Percentiles rank a stretch among this genome's conserved stretches.
Conservation (phyloP, 2,113 vertebrate genomes). For the Trogon melanurus region DNA sequence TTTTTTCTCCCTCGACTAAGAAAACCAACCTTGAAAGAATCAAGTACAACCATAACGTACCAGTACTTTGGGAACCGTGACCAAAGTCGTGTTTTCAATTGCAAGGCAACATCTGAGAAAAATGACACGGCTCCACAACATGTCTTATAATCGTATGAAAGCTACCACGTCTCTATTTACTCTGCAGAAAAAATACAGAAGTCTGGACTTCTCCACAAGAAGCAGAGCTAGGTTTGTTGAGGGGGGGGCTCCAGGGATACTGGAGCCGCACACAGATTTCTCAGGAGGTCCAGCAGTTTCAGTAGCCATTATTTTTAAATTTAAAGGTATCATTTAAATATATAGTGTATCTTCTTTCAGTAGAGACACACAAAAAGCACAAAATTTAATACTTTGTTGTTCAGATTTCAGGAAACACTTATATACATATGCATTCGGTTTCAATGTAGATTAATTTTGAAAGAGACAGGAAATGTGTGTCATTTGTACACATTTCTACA, state of each 20-base stretch:
- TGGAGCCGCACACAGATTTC: neutral
- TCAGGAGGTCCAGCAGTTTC: neutral
- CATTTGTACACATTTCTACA: neutral
- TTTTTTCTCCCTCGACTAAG: neutral
- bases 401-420: neutral
- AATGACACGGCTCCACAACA: neutral
- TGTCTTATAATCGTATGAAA: neutral
- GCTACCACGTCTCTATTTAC: rapidly evolving
- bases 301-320: neutral
- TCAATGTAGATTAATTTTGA: neutral
- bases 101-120: neutral
- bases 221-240: neutral
- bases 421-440: neutral
- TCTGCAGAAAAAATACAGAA: neutral
- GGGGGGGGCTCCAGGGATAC: neutral
- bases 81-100: neutral
- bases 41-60: neutral
- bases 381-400: neutral
- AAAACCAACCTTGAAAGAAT: neutral
- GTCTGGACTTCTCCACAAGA: neutral
- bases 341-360: neutral
- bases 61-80: too few relatives aligned
- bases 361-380: neutral
- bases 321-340: neutral
- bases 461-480: neutral